phyloP scores from a whole-genome alignment of 35 echinoderm and acorn worm genomes.

The Acanthaster planci region DNA sequence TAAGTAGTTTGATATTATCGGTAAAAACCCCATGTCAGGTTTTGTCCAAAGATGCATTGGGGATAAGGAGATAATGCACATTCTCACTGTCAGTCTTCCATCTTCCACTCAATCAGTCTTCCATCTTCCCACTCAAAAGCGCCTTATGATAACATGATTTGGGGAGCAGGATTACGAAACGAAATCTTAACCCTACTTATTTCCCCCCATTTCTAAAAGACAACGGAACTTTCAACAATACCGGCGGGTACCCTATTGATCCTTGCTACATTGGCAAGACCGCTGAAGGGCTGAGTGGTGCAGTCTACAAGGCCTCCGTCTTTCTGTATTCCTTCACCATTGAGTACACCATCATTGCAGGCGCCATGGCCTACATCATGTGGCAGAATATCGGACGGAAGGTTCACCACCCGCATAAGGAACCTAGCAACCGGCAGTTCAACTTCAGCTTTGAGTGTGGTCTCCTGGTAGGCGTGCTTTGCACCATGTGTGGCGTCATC shows the following conservation, averaged over 20 bases:
- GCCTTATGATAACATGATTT: too few species aligned
- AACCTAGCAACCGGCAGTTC: background rate
- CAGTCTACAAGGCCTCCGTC: constrained; percentile 85
- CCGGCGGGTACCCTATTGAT: constrained; percentile 25
- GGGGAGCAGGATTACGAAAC: too few species aligned
- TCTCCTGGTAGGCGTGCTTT: constrained; percentile 77
- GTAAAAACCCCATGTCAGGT: too few species aligned
- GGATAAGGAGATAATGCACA: too few species aligned
- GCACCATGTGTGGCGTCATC: constrained; percentile 91
- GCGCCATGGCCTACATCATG: constrained; percentile 91
- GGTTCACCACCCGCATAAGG: constrained; percentile 51
- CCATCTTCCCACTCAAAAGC: too few species aligned
- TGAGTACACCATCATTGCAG: constrained; percentile 94
- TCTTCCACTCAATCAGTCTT: too few species aligned
- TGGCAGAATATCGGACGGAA: constrained; percentile 84
- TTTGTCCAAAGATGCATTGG: too few species aligned
- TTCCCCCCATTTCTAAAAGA: background rate
- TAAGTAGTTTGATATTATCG: too few species aligned
- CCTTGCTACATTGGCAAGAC: constrained; percentile 27
- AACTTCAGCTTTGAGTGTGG: constrained; percentile 84
- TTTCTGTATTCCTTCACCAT: constrained; percentile 91
- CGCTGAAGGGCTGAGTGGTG: constrained; percentile 60
- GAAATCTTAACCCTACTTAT: background rate
- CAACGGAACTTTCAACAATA: background rate
- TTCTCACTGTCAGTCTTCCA: too few species aligned